Evolutionary conservation across 2,797 vertebrate genomes (phyloP), one percentile per base, ranked within the genome.

Genomic region (Rhynchonycteris naso): DNA sequence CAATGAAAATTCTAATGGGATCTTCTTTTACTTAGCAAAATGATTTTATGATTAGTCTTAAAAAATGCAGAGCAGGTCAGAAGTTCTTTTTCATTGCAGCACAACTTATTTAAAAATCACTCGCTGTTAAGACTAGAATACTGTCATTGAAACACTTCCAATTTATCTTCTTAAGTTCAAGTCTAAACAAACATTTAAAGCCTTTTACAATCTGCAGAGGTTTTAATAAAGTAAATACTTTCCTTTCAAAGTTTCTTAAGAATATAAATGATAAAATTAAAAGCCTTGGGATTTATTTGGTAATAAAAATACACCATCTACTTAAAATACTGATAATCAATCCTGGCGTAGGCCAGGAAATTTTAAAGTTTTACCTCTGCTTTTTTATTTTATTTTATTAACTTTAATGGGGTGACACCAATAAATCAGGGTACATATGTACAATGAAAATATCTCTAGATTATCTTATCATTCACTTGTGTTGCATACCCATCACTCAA

Each of bases 211-310:
- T 91, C 21, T 89, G 65, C 47, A 33, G 68, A 72, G 54, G 15
- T 88, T 72, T 95, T 43, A 90, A 84, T 78, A 14, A 71, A 91
- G 43, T 88, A 82, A 91, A 58, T 83, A 88, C 33, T 83, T 76
- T 16, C 58, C n/a, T 82, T 91, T 91, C 43, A 69, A 75, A 91
- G n/a, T 66, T 79, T 82, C 66, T 88, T 80, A 82, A 58, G 16
- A 26, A 59, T 91, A 43, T 4, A 65, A 24, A 85, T 90, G 24
- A 43, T 88, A 92, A 92, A 85, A 85, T 84, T 78, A 93, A 91
- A 87, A 84, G 58, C 7, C 38, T 71, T 82, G 7, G 18, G 33
- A 84, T 68, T 87, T 75, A 94, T 72, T 7, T 79, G 47, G 69
- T 22, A 89, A 88, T 88, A 24, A 89, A 84, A 78, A 92, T 79